phyloP scores from a whole-genome alignment of 2,888 invertebrate genomes.

The Mythimna vitellina region DNA sequence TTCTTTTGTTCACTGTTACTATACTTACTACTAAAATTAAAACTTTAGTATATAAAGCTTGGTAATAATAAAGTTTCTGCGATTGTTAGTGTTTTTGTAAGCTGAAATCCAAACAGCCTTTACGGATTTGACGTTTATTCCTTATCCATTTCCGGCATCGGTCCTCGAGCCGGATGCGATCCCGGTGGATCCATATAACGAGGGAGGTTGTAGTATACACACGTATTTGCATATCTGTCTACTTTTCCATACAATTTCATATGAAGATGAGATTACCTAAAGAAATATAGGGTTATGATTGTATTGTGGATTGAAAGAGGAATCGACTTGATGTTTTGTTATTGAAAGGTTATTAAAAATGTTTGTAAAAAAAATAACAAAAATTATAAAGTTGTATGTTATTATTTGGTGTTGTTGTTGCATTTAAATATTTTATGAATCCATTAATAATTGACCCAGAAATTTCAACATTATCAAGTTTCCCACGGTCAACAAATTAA shows the following conservation, averaged over 20 bases:
- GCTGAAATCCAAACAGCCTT: slow-evolving; percentile 47
- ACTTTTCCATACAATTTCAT: slow-evolving; percentile 52
- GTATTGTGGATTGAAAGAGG: slow-evolving; percentile 15
- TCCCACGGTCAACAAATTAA: slow-evolving; percentile 26
- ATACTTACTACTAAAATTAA: slow-evolving; percentile 11
- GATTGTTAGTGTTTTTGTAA: background rate
- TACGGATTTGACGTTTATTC: slow-evolving; percentile 73
- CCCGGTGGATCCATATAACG: slow-evolving; percentile 84
- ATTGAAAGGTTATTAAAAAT: background rate
- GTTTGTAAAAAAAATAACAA: background rate
- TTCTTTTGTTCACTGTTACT: slow-evolving; percentile 27
- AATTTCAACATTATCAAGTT: background rate
- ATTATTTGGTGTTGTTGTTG: background rate
- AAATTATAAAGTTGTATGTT: background rate
- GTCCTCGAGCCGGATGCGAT: slow-evolving; percentile 82
- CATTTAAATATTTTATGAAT: slow-evolving; percentile 7
- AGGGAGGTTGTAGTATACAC: slow-evolving; percentile 72
- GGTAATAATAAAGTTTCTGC: background rate
- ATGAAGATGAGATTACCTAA: slow-evolving; percentile 39
- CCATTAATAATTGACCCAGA: background rate
- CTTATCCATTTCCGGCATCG: slow-evolving; percentile 82
- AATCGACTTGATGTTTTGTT: background rate
- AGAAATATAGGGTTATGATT: slow-evolving; percentile 35
- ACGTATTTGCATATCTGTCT: slow-evolving; percentile 59
- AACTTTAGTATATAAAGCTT: background rate